Evolutionary conservation across 2,888 invertebrate genomes (phyloP).

Genomic region (Neocrepidodera transversa): DNA sequence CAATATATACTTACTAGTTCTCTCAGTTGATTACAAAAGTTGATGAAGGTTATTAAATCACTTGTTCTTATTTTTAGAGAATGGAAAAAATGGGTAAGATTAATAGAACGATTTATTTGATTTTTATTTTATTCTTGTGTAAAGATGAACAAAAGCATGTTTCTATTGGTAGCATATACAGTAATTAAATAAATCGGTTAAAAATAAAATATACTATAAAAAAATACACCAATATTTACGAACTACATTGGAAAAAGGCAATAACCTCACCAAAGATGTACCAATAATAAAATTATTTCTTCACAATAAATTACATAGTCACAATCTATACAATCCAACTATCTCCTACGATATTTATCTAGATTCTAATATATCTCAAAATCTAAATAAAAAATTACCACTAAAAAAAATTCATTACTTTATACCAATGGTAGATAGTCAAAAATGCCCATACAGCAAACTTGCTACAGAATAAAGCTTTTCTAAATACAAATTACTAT

Average conservation of each 20-base stretch:
- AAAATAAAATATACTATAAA: conserved; percentile 31
- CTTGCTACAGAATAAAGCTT: conserved; percentile 9
- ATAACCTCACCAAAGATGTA: conserved; percentile 3
- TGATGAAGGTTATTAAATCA: too few species aligned
- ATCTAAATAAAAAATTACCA: conserved; percentile 30
- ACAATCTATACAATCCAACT: conserved; percentile 45
- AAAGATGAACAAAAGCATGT: conserved; percentile 27
- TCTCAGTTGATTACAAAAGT: too few species aligned
- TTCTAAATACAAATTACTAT: conserved; percentile 6
- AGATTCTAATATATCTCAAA: conserved; percentile 32
- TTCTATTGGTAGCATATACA: conserved; percentile 20
- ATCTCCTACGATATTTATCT: conserved; percentile 27
- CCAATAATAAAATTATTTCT: conserved; percentile 17
- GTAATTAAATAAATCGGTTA: conserved; percentile 16
- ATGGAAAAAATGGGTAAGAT: too few species aligned
- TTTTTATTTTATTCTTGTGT: conserved; percentile 36
- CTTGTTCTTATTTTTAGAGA: too few species aligned
- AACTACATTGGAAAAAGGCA: conserved; percentile 24
- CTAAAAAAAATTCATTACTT: conserved; percentile 27
- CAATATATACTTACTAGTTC: too few species aligned
- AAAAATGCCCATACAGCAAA: conserved; percentile 34
- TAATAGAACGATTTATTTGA: not conserved
- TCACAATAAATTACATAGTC: conserved; percentile 46
- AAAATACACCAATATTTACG: conserved; percentile 36
- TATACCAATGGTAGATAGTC: conserved; percentile 33